These are phyloP conservation scores for Anagrus nilaparvatae DNA, from an alignment of 1,140 invertebrate species.

Conservation along the genomic window DNA sequence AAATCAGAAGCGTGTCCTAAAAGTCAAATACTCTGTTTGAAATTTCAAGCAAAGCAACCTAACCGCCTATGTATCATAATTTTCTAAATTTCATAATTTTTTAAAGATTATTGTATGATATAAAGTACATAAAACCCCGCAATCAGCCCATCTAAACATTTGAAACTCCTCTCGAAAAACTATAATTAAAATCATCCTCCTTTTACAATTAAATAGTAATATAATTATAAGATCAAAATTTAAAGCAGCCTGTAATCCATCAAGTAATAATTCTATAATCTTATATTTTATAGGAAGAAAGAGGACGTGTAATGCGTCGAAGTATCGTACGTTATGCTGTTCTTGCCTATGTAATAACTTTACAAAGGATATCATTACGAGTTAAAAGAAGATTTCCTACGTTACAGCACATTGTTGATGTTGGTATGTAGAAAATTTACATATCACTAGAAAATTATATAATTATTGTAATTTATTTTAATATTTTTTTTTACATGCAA, in stretches of 20 bases:
- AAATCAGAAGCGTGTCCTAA: no score
- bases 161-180: neutral
- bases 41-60: no score
- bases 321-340: slow-evolving; percentile 87
- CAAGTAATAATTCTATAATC: neutral
- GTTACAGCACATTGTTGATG: slow-evolving; percentile 82
- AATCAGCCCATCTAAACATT: neutral
- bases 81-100: no score
- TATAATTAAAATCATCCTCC: neutral
- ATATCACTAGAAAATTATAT: no score
- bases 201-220: no score
- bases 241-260: neutral
- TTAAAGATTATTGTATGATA: no score
- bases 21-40: no score
- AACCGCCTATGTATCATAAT: no score
- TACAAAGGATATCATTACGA: slow-evolving; percentile 76
- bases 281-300: slow-evolving; percentile 61
- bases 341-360: slow-evolving; percentile 75
- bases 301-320: slow-evolving; percentile 72
- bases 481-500: no score
- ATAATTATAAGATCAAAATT: neutral
- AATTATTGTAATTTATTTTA: no score
- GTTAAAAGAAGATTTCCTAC: slow-evolving; percentile 84
- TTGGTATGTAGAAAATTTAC: no score
- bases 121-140: no score